Evolutionary conservation across 2,888 invertebrate genomes (phyloP).

Genomic region (Agrochola macilenta): DNA sequence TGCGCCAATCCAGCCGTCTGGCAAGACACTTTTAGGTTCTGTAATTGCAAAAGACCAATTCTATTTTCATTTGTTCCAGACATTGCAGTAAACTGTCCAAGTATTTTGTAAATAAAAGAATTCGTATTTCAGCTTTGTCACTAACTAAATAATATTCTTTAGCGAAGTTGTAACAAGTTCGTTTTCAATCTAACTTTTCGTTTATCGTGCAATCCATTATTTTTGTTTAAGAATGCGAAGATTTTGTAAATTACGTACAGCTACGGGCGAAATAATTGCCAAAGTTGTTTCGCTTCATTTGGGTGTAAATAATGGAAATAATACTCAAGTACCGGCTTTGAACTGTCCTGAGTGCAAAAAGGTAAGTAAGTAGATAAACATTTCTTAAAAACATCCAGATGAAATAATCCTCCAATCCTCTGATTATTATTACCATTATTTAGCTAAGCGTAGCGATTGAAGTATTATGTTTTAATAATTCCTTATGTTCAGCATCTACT

Average conservation of each 20-base stretch:
- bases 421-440: neutral
- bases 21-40: conserved; percentile 38
- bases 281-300: conserved; percentile 67
- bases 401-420: neutral
- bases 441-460: neutral
- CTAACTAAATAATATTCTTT: conserved; percentile 68
- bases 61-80: conserved; percentile 33
- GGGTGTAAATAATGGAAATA: conserved; percentile 64
- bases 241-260: conserved; percentile 74
- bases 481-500: neutral
- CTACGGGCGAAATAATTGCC: conserved; percentile 66
- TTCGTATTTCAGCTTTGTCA: conserved; percentile 59
- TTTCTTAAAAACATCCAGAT: neutral
- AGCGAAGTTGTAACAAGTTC: conserved; percentile 71
- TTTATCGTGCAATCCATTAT: conserved; percentile 77
- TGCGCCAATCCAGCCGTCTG: conserved; percentile 31
- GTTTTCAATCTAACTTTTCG: conserved; percentile 80
- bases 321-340: conserved; percentile 15
- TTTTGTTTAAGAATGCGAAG: conserved; percentile 73
- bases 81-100: conserved; percentile 16
- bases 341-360: neutral
- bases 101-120: conserved; percentile 36
- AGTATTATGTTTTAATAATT: neutral
- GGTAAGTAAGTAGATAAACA: neutral
- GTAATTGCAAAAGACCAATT: conserved; percentile 39